These are phyloP conservation scores for Paralinhomoeus sp. DNA, from an alignment of 2,888 invertebrate genomes.

Conservation along the genomic window DNA sequence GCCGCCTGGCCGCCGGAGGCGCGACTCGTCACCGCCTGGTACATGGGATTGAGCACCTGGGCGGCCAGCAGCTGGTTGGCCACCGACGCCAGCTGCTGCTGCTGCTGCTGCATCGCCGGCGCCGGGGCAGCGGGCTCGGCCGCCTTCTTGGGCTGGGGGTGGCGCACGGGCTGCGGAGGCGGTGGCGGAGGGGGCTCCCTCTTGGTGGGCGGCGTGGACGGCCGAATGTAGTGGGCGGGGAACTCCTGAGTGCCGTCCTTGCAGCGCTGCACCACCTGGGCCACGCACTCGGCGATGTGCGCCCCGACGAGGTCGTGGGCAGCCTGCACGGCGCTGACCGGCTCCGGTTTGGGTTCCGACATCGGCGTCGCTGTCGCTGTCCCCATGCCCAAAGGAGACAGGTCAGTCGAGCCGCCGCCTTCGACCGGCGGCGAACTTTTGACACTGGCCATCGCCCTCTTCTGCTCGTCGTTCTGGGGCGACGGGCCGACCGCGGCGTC, in stretches of 20 bases:
- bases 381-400: neutral
- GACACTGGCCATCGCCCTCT: no score
- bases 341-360: neutral
- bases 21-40: no score
- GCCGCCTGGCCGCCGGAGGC: neutral
- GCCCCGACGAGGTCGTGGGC: no score
- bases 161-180: neutral
- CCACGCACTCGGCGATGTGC: conserved; percentile 4
- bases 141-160: neutral
- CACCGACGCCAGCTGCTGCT: neutral
- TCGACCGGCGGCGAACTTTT: no score
- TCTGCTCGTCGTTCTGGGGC: no score
- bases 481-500: no score
- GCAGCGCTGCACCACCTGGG: conserved; percentile 2
- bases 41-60: neutral
- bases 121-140: neutral
- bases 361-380: neutral
- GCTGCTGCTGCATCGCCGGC: conserved; percentile 1
- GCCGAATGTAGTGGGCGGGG: conserved; percentile 5
- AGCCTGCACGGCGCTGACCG: no score
- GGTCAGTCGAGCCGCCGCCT: neutral
- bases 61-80: neutral
- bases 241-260: conserved; percentile 3
- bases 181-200: neutral
- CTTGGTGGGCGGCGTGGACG: conserved; percentile 2